Conservation (phyloP, 2,113 vertebrate species). For the Nerophis ophidion region DNA sequence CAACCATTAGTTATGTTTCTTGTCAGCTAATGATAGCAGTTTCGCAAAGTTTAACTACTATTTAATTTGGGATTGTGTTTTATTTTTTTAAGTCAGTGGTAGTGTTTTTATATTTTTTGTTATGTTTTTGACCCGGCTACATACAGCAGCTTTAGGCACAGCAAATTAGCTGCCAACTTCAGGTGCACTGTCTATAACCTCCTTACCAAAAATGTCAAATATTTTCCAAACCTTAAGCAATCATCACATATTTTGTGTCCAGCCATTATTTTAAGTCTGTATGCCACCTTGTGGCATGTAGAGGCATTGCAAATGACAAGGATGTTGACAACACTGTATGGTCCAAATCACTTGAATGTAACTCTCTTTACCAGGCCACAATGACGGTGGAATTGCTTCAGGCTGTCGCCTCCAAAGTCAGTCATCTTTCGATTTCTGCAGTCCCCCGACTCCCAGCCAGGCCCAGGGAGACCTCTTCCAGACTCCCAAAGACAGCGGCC, state of each 20-base stretch:
- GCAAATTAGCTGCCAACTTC: background rate
- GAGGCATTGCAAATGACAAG: background rate
- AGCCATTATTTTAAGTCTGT: background rate
- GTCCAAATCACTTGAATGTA: background rate
- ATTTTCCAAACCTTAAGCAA: background rate
- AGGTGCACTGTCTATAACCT: background rate
- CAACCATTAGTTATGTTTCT: too few species aligned
- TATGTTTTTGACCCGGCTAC: too few species aligned
- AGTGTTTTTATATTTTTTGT: too few species aligned
- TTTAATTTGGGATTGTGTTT: too few species aligned
- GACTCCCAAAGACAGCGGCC: constrained; percentile 67
- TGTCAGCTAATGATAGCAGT: too few species aligned
- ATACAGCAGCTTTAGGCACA: too few species aligned
- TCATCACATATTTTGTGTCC: background rate
- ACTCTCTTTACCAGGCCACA: constrained; percentile 54
- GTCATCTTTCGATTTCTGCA: constrained; percentile 76
- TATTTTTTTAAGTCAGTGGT: too few species aligned
- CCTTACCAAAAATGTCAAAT: too few species aligned
- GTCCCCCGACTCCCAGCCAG: constrained; percentile 70
- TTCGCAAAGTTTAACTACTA: too few species aligned
- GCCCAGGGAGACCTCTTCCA: constrained; percentile 71
- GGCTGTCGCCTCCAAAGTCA: constrained; percentile 68
- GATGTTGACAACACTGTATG: background rate
- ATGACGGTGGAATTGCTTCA: constrained; percentile 48
- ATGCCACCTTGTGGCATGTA: constrained; percentile 23